Conservation (phyloP, 1,140 invertebrate species). For the Drosophila elegans region DNA sequence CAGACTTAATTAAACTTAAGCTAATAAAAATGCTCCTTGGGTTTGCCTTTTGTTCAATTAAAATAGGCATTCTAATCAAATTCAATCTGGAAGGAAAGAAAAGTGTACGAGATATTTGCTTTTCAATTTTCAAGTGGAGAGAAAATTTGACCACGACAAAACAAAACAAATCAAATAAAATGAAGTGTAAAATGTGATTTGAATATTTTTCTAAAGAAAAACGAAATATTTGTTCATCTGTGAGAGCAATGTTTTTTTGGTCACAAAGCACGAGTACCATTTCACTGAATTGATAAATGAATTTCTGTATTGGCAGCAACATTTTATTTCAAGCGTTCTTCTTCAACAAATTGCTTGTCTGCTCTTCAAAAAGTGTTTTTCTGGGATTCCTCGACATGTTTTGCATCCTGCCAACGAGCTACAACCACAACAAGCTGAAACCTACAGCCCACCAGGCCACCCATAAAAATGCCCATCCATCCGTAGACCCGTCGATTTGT, state of each 20-base stretch:
- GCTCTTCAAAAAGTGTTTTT: conserved; percentile 1
- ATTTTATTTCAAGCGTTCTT: background rate
- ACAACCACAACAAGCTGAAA: background rate
- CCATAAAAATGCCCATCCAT: conserved; percentile 31
- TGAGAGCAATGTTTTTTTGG: background rate
- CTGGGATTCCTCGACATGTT: conserved; percentile 38
- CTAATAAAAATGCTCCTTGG: conserved; percentile 58
- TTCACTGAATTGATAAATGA: conserved; percentile 35
- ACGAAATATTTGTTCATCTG: background rate
- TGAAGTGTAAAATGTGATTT: conserved; percentile 17
- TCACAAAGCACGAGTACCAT: background rate
- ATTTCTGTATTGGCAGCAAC: conserved; percentile 13
- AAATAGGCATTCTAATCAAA: conserved; percentile 41
- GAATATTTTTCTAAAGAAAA: conserved; percentile 1
- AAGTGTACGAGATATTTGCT: conserved; percentile 3
- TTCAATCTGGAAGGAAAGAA: conserved; percentile 38
- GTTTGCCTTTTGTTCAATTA: conserved; percentile 13
- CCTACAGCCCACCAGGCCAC: conserved; percentile 34
- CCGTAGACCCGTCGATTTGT: conserved; percentile 38
- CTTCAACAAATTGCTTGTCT: conserved; percentile 18
- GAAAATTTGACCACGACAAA: background rate
- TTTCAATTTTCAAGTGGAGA: conserved; percentile 1
- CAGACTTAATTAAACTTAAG: conserved; percentile 65
- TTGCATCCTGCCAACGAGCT: conserved; percentile 14
- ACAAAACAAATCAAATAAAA: conserved; percentile 9